Base-by-base conservation (phyloP, 2,113 vertebrate genomes). In the Haemorhous mexicanus region DNA sequence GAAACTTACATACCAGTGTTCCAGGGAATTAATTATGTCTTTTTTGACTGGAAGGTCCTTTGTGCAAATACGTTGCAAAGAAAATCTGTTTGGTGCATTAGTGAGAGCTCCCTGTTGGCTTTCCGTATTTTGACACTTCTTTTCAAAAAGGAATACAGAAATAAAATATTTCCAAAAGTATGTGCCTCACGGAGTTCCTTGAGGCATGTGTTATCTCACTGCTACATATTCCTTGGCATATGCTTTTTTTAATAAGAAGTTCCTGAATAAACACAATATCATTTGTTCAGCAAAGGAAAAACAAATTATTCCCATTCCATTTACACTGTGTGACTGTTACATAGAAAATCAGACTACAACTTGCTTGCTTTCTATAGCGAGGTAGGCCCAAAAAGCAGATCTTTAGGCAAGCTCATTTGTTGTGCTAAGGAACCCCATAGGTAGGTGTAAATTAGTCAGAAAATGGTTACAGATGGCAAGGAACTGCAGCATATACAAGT, bases 241-340 rank as follows among this genome's bases (percentile, higher is more conserved):
- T 56, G 9, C 3, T 39, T 69, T 79, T 87, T 80, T 68, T 44
- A 79, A 82, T 70, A 86, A 85, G 18, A 75, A 39, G 35, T 78
- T 94, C 47, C 76, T 63, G 39, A 74, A 88, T 59, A 95, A 93
- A 84, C 50, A 79, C 19, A 19, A 9, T 77, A 52, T 74, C 87
- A 93, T 91, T 93, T 95, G 72, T 91, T 83, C 59, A 63, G 63
- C 70, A 88, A 50, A 84, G 32, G 67, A 95, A 93, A 95, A 91
- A 44, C 32, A 94, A 95, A 77, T 83, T 87, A 67, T 83, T 94
- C 63, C 33, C 21, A 41, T 67, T 88, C 32, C 44, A 61, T 63
- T 95, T 83, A 23, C 3, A 19, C 28, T 49, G 8, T 55, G 39
- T 27, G 12, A 67, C 39, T 79, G 32, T 53, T 88, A 47, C 10